Conservation (phyloP, 2,888 invertebrate genomes). For the Drosophila conformis region DNA sequence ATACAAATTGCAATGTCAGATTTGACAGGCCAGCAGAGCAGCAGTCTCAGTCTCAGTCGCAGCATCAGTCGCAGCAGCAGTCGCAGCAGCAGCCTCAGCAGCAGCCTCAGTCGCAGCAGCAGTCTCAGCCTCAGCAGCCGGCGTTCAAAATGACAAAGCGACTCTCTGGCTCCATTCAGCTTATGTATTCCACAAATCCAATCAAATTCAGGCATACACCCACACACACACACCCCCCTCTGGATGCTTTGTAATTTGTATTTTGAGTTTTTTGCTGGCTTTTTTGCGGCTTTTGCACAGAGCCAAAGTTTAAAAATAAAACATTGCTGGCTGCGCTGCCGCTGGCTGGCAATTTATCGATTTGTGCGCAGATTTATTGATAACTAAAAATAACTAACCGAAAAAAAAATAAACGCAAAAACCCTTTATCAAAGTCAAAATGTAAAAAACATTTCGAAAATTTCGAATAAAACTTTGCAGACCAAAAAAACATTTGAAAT, state of each 20-base stretch:
- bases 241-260: constrained; percentile 40
- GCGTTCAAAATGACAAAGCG: constrained; percentile 3
- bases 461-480: background rate
- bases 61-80: background rate
- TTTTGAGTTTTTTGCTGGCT: constrained; percentile 12
- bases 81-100: too few relatives aligned
- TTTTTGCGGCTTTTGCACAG: constrained; percentile 7
- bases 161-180: constrained; percentile 18
- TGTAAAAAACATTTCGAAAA: background rate
- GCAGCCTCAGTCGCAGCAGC: background rate
- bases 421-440: background rate
- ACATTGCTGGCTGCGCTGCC: constrained; percentile 16
- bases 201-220: constrained; percentile 35
- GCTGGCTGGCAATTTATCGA: constrained; percentile 39
- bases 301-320: constrained; percentile 56
- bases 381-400: constrained; percentile 25
- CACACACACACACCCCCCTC: constrained; percentile 6
- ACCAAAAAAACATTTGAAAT: background rate
- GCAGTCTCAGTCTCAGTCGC: background rate
- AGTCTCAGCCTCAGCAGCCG: background rate
- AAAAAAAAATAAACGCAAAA: background rate
- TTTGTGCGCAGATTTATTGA: constrained; percentile 58
- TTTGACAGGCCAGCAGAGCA: constrained; percentile 34
- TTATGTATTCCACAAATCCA: constrained; percentile 58
- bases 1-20: constrained; percentile 63